Evolutionary conservation across 2,888 invertebrate genomes (phyloP).

Genomic region (Noctua janthe): DNA sequence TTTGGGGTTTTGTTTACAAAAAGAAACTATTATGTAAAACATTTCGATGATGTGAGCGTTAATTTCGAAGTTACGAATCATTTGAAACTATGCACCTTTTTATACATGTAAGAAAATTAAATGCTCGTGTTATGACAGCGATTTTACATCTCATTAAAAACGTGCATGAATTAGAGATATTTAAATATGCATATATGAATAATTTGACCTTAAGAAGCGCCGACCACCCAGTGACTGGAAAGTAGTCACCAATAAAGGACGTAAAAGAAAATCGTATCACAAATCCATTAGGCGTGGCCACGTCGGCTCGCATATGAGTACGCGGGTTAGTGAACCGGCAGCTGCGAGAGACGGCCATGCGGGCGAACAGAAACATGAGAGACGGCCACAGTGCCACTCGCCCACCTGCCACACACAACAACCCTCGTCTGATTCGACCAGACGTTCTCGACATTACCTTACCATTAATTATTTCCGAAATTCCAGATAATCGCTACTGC

Average conservation of each 20-base stretch:
- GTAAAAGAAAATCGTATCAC: slow-evolving; percentile 67
- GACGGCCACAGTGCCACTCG: slow-evolving; percentile 56
- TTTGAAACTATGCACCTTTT: slow-evolving; percentile 1
- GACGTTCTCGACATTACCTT: slow-evolving; percentile 44
- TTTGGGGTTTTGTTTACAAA: slow-evolving; percentile 73
- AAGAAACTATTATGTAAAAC: slow-evolving; percentile 72
- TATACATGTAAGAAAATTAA: slow-evolving; percentile 17
- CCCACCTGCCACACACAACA: slow-evolving; percentile 69
- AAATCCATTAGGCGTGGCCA: slow-evolving; percentile 72
- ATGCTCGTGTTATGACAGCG: slow-evolving; percentile 12
- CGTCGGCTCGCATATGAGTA: slow-evolving; percentile 70
- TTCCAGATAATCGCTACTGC: slow-evolving; percentile 45
- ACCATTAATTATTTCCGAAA: slow-evolving; percentile 59
- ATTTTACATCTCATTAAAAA: slow-evolving; percentile 22
- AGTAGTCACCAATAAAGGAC: slow-evolving; percentile 52
- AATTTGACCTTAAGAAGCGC: slow-evolving; percentile 2
- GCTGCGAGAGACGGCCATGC: slow-evolving; percentile 78
- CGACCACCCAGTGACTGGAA: slow-evolving; percentile 54
- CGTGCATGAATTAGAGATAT: slow-evolving; percentile 14
- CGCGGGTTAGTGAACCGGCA: slow-evolving; percentile 82
- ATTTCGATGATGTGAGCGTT: slow-evolving; percentile 56
- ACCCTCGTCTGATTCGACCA: slow-evolving; percentile 57
- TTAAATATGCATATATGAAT: slow-evolving; percentile 17
- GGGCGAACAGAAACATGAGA: slow-evolving; percentile 69
- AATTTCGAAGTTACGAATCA: slow-evolving; percentile 7